Evolutionary conservation across 2,113 vertebrate species (phyloP).

Genomic region (Macaca mulatta): DNA sequence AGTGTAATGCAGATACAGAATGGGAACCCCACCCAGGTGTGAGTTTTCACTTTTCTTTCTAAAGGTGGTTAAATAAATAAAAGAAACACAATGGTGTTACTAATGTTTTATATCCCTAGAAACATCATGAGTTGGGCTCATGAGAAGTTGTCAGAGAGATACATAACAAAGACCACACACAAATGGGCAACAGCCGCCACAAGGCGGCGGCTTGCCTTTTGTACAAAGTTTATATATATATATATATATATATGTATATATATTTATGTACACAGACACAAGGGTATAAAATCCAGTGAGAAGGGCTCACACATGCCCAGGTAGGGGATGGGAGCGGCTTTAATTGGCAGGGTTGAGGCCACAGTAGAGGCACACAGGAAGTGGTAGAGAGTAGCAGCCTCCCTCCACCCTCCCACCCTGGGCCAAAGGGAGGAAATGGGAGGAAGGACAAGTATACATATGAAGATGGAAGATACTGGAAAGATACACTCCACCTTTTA

Average conservation of each 20-base stretch:
- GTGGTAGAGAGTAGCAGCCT: neutral
- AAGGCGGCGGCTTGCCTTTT: neutral
- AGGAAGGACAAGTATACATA: neutral
- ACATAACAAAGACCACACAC: conserved; percentile 31
- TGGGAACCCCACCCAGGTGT: neutral
- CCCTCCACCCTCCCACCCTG: neutral
- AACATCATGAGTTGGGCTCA: conserved; percentile 42
- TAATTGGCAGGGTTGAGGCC: neutral
- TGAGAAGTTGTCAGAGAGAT: conserved; percentile 46
- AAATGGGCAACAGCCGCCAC: neutral
- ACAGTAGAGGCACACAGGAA: neutral
- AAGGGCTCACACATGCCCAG: conserved; percentile 12
- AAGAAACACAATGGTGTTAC: conserved; percentile 9
- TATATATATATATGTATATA: neutral
- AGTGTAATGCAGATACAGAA: neutral
- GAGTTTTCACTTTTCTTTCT: neutral
- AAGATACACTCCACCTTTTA: conserved; percentile 20
- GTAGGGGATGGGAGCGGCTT: neutral
- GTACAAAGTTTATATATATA: conserved; percentile 52
- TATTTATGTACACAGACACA: conserved; percentile 46
- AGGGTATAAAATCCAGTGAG: conserved; percentile 58
- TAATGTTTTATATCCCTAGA: conserved; percentile 52
- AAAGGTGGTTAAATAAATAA: neutral
- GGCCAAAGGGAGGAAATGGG: neutral
- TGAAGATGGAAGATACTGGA: neutral